These are phyloP conservation scores for Ataeniobius toweri DNA, from an alignment of 2,797 vertebrate genomes.

Conservation along the genomic window DNA sequence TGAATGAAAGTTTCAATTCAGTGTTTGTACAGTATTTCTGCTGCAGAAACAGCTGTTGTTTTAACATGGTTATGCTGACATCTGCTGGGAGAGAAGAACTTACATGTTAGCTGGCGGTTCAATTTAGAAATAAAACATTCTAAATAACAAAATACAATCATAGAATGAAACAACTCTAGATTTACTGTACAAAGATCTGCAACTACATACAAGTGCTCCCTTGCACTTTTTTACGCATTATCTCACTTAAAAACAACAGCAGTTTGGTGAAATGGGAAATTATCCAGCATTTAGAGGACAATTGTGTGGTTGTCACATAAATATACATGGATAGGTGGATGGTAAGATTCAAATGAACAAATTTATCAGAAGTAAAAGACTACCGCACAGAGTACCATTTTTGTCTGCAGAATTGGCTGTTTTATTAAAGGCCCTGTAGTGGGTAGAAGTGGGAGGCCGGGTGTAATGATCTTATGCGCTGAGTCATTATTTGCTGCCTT, in stretches of 20 bases:
- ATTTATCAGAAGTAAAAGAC: neutral
- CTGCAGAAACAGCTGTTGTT: conserved; percentile 48
- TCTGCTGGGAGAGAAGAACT: conserved; percentile 72
- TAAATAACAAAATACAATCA: neutral
- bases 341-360: neutral
- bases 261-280: neutral
- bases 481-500: neutral
- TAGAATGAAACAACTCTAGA: neutral
- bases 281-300: neutral
- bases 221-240: neutral
- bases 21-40: neutral
- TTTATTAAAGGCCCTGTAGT: neutral
- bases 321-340: neutral
- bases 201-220: neutral
- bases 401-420: neutral
- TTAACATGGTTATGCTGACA: conserved; percentile 77
- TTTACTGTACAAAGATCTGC: neutral
- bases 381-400: neutral
- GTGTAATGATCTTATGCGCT: neutral
- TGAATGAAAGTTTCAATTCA: neutral
- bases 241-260: neutral
- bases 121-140: neutral
- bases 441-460: neutral
- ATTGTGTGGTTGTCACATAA: neutral
- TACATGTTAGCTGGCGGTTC: neutral